Conservation (phyloP, 2,113 vertebrate species). For the Macaca nemestrina region DNA sequence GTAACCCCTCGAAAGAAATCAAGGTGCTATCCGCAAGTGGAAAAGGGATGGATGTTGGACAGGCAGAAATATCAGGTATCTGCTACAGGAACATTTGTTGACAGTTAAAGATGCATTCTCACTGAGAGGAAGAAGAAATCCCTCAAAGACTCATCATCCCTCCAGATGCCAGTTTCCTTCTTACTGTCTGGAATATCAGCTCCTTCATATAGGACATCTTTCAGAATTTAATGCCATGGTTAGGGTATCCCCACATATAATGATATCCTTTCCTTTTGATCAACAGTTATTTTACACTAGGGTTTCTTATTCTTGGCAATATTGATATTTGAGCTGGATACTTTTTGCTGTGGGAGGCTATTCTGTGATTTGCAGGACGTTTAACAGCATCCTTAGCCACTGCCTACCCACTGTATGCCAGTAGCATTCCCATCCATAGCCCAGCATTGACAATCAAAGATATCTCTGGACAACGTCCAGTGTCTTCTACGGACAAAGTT, state of each 20-base stretch:
- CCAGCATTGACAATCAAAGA: not conserved
- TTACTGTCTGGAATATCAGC: not conserved
- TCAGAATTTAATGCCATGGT: not conserved
- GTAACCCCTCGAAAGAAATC: not conserved
- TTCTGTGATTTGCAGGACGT: not conserved
- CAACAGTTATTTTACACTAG: not conserved
- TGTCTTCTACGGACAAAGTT: not conserved
- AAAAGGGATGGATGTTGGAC: not conserved
- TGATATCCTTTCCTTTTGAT: not conserved
- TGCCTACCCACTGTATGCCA: not conserved
- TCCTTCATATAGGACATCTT: not conserved
- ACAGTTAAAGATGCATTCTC: not conserved
- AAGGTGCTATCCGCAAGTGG: not conserved
- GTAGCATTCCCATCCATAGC: not conserved
- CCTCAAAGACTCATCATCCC: not conserved
- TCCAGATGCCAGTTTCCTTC: not conserved
- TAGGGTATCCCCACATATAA: not conserved
- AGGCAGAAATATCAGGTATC: not conserved
- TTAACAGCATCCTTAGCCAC: not conserved
- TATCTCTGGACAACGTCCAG: not conserved
- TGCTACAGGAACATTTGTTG: not conserved
- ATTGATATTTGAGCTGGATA: not conserved
- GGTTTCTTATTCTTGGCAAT: not conserved
- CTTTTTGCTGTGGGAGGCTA: not conserved
- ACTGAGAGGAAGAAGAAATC: not conserved